Conservation (phyloP, 2,113 vertebrate genomes). For the Caretta caretta region DNA sequence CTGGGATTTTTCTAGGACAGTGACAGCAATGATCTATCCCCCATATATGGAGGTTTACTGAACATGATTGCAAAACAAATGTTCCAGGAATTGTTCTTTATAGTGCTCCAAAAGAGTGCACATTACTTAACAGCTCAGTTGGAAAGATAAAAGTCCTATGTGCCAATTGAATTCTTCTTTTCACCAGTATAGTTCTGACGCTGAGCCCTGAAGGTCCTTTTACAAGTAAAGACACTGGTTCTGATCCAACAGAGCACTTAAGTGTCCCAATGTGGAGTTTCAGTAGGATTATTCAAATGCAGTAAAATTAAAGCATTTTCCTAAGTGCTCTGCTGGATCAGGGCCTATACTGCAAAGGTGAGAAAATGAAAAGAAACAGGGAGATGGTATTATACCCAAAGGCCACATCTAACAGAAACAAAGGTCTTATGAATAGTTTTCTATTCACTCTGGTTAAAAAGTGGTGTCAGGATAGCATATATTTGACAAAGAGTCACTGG, state of each 20-base stretch:
- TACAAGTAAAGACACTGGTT: not conserved
- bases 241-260: not conserved
- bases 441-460: not conserved
- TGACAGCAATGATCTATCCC: not conserved
- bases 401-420: not conserved
- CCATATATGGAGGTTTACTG: rapidly evolving
- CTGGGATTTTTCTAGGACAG: not conserved
- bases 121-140: not conserved
- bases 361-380: not conserved
- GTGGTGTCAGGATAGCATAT: not conserved
- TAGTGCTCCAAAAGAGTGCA: not conserved
- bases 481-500: not conserved
- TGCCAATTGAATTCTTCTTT: not conserved
- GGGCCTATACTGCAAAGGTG: not conserved
- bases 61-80: not conserved
- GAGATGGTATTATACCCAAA: not conserved
- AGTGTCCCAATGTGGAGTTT: not conserved
- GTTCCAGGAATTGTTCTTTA: not conserved
- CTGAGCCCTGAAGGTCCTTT: not conserved
- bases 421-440: constrained; percentile 1
- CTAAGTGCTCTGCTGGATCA: not conserved
- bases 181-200: not conserved
- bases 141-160: not conserved
- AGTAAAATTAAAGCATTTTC: constrained; percentile 43
- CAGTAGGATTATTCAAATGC: constrained; percentile 1